These are phyloP conservation scores for Crocidura indochinensis DNA, from an alignment of 2,797 vertebrate species.

Conservation along the genomic window DNA sequence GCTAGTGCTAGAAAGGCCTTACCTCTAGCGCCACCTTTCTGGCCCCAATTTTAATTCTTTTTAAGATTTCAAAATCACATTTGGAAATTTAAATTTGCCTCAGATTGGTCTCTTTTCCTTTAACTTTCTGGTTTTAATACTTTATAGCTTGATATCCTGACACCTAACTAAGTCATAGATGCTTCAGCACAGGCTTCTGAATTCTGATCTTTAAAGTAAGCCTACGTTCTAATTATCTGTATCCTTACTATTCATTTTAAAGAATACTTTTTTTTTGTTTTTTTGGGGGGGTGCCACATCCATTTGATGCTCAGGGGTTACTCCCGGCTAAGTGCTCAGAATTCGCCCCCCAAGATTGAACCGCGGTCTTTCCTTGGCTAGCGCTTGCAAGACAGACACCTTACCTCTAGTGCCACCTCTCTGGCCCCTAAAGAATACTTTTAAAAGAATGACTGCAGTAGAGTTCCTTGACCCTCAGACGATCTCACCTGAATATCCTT, in stretches of 20 bases:
- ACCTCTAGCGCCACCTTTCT: too few species aligned
- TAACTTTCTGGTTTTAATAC: constrained; percentile 4
- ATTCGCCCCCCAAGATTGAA: too few species aligned
- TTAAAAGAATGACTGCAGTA: neutral
- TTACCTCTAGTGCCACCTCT: too few species aligned
- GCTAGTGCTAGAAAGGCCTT: too few species aligned
- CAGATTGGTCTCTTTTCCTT: neutral
- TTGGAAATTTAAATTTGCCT: neutral
- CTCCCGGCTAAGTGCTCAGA: too few species aligned
- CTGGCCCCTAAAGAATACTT: neutral
- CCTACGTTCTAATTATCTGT: neutral
- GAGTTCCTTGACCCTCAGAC: neutral
- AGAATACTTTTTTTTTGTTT: neutral
- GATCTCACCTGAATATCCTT: neutral
- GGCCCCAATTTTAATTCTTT: too few species aligned
- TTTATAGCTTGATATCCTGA: neutral
- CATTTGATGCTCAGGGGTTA: too few species aligned
- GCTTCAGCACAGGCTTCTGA: constrained; percentile 1
- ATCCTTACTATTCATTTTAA: neutral
- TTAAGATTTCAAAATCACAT: neutral
- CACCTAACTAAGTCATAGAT: neutral
- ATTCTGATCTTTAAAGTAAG: neutral
- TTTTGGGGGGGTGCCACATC: too few species aligned
- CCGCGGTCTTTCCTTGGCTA: too few species aligned
- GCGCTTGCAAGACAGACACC: too few species aligned